phyloP scores from a whole-genome alignment of 2,797 vertebrate genomes.

The Pseudocheirus occidentalis region DNA sequence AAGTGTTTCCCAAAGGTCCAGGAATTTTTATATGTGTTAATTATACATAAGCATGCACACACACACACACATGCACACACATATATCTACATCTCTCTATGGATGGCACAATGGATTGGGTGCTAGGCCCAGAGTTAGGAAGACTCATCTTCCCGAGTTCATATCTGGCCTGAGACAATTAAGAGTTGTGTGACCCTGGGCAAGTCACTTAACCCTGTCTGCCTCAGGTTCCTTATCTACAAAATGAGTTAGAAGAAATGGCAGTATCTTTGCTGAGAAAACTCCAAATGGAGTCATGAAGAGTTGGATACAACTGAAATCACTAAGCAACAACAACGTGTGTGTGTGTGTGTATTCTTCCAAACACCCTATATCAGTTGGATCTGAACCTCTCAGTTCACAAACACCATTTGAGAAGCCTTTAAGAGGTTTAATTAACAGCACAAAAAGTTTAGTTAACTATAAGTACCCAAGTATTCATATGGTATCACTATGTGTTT shows the following conservation, averaged over 20 bases:
- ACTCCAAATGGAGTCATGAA: background rate
- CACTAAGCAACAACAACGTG: background rate
- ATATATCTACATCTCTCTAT: background rate
- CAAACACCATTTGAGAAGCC: background rate
- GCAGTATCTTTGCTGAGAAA: background rate
- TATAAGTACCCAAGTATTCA: background rate
- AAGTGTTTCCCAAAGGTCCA: background rate
- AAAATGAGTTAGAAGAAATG: background rate
- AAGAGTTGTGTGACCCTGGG: background rate
- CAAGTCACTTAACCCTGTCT: background rate
- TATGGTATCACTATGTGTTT: background rate
- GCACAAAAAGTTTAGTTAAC: background rate
- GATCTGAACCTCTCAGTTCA: background rate
- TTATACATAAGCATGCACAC: background rate
- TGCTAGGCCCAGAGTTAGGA: background rate
- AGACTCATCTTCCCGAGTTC: background rate
- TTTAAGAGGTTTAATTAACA: background rate
- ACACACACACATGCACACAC: background rate
- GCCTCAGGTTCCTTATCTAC: background rate
- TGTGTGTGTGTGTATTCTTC: background rate
- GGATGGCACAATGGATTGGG: background rate
- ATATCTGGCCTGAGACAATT: background rate
- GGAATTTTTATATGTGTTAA: background rate
- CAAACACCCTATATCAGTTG: background rate
- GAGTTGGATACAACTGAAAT: background rate